phyloP scores from a whole-genome alignment of 2,113 vertebrate species.

The Python bivittatus region DNA sequence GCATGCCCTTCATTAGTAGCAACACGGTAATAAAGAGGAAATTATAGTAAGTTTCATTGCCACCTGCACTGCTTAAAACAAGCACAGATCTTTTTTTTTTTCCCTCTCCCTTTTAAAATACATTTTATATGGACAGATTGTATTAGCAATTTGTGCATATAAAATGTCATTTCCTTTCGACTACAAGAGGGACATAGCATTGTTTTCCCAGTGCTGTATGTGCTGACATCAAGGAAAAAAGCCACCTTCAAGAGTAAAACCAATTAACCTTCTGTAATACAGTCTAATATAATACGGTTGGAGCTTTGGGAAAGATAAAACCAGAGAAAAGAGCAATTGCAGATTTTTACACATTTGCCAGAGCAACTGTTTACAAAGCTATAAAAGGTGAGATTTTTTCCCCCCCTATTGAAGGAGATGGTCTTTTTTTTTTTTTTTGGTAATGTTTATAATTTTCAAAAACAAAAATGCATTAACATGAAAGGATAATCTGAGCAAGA shows the following conservation, averaged over 20 bases:
- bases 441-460: not conserved
- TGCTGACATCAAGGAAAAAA: constrained; percentile 21
- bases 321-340: not conserved
- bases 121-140: constrained; percentile 9
- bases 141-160: constrained; percentile 19
- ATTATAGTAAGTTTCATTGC: not conserved
- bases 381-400: not conserved
- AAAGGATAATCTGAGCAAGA: not conserved
- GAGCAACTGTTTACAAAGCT: constrained; percentile 16
- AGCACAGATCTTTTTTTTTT: not conserved
- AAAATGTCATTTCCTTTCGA: constrained; percentile 2
- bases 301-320: not conserved
- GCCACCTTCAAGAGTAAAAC: constrained; percentile 12
- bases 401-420: not conserved
- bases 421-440: not conserved
- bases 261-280: constrained; percentile 14
- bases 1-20: not conserved
- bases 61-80: not conserved
- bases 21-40: not conserved
- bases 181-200: constrained; percentile 1
- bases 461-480: not conserved
- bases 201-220: not conserved
- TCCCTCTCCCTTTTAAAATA: not conserved
- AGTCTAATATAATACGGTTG: not conserved
- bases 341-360: not conserved